Evolutionary conservation across 2,797 vertebrate genomes (phyloP).

Genomic region (Sebastes vulpes): DNA sequence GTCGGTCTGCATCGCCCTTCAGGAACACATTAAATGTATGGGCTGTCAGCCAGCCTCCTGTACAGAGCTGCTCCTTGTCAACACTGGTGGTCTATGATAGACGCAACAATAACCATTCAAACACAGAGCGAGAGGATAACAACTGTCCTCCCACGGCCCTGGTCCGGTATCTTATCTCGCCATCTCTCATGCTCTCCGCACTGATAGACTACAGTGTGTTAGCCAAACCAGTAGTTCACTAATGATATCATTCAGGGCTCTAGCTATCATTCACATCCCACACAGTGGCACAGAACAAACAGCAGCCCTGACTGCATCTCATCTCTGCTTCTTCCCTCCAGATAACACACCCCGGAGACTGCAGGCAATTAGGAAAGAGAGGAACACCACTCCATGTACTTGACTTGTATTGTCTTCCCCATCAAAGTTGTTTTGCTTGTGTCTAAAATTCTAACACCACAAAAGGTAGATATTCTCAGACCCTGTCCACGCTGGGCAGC

Average conservation of each 20-base stretch:
- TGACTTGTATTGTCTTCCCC: conserved; percentile 48
- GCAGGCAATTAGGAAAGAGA: conserved; percentile 81
- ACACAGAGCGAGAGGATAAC: conserved; percentile 51
- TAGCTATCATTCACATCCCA: conserved; percentile 79
- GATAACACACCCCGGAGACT: conserved; percentile 74
- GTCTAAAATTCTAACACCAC: conserved; percentile 36
- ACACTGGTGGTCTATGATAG: conserved; percentile 65
- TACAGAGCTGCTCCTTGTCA: conserved; percentile 42
- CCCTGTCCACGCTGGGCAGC: conserved; percentile 11
- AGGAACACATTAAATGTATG: conserved; percentile 35
- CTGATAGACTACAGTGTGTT: conserved; percentile 71
- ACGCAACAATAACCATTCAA: conserved; percentile 55
- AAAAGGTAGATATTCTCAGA: conserved; percentile 38
- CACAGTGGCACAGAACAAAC: conserved; percentile 72
- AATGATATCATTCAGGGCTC: conserved; percentile 80
- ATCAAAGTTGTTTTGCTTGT: conserved; percentile 49
- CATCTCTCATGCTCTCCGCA: conserved; percentile 47
- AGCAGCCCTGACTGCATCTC: conserved; percentile 66
- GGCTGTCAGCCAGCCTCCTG: conserved; percentile 39
- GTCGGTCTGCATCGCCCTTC: neutral
- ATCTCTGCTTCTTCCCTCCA: conserved; percentile 64
- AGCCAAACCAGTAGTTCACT: conserved; percentile 72
- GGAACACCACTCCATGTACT: conserved; percentile 50
- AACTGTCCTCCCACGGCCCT: conserved; percentile 60
- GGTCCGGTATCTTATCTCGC: conserved; percentile 47